Conservation (phyloP, 1,140 invertebrate species). For the Reticulitermes speratus region DNA sequence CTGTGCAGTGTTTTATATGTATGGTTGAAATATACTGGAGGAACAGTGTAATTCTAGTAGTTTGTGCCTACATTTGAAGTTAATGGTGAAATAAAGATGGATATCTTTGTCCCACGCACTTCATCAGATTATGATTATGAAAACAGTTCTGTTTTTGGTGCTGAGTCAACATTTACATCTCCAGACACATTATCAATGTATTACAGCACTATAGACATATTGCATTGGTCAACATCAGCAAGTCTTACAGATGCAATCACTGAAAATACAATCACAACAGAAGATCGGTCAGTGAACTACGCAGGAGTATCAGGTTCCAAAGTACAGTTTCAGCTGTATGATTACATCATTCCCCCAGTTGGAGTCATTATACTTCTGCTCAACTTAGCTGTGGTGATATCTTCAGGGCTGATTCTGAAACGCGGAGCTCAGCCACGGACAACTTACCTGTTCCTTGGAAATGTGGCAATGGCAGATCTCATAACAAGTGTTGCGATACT, state of each 20-base stretch:
- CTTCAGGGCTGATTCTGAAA: constrained; percentile 55
- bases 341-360: not conserved
- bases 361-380: constrained; percentile 53
- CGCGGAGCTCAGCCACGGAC: constrained; percentile 55
- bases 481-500: constrained; percentile 54
- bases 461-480: constrained; percentile 57
- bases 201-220: not conserved
- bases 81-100: no score
- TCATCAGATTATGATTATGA: not conserved
- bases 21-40: no score
- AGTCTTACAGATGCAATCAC: not conserved
- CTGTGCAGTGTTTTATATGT: not conserved
- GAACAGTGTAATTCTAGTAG: no score
- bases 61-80: no score
- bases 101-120: not conserved
- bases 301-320: not conserved
- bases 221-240: not conserved
- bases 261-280: not conserved
- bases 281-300: not conserved
- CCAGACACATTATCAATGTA: not conserved
- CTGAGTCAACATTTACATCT: not conserved
- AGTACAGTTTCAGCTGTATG: constrained; percentile 18
- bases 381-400: constrained; percentile 57
- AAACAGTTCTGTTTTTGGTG: not conserved
- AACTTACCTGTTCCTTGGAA: constrained; percentile 58